Conservation (phyloP, 2,888 invertebrate species). For the Apoderus coryli region DNA sequence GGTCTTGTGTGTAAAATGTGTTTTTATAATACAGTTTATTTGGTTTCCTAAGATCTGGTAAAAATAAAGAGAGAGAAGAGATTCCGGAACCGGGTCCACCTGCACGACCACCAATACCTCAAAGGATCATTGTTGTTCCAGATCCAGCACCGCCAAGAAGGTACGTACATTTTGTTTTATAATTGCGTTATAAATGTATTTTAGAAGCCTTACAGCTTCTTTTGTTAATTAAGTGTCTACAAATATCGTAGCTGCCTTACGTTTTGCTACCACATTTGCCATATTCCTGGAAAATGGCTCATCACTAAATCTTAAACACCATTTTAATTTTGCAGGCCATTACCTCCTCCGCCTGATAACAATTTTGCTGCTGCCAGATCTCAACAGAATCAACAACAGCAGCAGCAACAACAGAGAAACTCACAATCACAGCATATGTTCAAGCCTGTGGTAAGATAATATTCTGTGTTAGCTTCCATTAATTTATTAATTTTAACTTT, state of each 20-base stretch:
- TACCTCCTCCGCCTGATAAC: slow-evolving; percentile 71
- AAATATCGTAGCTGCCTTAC: too few species aligned
- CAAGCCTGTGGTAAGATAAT: slow-evolving; percentile 64
- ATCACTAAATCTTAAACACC: too few species aligned
- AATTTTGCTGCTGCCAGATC: slow-evolving; percentile 35
- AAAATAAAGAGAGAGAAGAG: slow-evolving; percentile 41
- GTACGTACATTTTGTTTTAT: slow-evolving; percentile 39
- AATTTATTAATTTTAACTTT: slow-evolving; percentile 7
- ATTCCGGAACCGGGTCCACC: slow-evolving; percentile 77
- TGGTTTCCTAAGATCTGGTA: slow-evolving; percentile 23
- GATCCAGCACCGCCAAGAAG: slow-evolving; percentile 56
- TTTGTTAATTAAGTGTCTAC: too few species aligned
- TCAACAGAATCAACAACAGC: slow-evolving; percentile 30
- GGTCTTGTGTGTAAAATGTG: too few species aligned
- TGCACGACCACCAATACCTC: slow-evolving; percentile 76
- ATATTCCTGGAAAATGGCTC: too few species aligned
- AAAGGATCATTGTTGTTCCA: slow-evolving; percentile 81
- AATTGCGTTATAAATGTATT: too few species aligned
- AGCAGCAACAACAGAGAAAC: slow-evolving; percentile 59
- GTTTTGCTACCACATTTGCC: too few species aligned
- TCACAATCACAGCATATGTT: slow-evolving; percentile 72
- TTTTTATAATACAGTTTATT: background rate
- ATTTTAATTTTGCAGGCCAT: slow-evolving; percentile 42
- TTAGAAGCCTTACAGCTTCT: too few species aligned
- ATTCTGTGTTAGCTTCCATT: slow-evolving; percentile 5